Base-by-base conservation (phyloP, 2,113 vertebrate species). In the Scalopus aquaticus region DNA sequence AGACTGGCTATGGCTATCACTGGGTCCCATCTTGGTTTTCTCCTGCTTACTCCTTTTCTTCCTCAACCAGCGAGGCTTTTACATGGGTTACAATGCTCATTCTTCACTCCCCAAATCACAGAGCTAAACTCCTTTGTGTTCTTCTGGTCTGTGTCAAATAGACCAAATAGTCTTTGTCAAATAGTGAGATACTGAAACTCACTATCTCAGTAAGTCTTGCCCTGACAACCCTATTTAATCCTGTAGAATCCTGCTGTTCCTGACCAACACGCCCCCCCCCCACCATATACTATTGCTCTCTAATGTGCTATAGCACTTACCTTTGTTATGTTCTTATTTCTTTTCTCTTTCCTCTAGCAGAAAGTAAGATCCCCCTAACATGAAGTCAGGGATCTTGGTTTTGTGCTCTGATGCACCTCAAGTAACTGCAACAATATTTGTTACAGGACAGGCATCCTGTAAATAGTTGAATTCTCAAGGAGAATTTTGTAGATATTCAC, bases 401-500 rank as follows among this genome's bases (percentile, higher is more conserved):
- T 84, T 56, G 26, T 67, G 6, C n/a, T 46, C 19, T 76, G 26
- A 87, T 51, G 28, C 10, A 79, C 74, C 70, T 32, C 37, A 62
- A 0, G 11, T 2, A 49, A 60, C 67, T 80, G 54, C 24, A 74
- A 30, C 51, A 37, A n/a, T 78, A 35, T 44, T 26, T 77, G 46
- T 28, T 54, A 94, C 6, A 37, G 19, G 72, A 8, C 46, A 56
- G 42, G 17, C 22, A 77, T 44, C 90, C 28, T 49, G 28, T 69
- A 91, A 87, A 28, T 62, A 65, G 46, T 49, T 49, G 11, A 77
- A 65, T 88, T 94, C 37, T 80, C 32, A 44, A 91, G 42, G 20
- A 77, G 30, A 92, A 83, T 87, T 95, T 87, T 87, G 6, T 42
- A 90, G 51, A 70, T 62, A 74, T 58, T 78, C 26, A 65, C n/a